Evolutionary conservation across 2,888 invertebrate species (phyloP).

Genomic region (Oscheius sp.): DNA sequence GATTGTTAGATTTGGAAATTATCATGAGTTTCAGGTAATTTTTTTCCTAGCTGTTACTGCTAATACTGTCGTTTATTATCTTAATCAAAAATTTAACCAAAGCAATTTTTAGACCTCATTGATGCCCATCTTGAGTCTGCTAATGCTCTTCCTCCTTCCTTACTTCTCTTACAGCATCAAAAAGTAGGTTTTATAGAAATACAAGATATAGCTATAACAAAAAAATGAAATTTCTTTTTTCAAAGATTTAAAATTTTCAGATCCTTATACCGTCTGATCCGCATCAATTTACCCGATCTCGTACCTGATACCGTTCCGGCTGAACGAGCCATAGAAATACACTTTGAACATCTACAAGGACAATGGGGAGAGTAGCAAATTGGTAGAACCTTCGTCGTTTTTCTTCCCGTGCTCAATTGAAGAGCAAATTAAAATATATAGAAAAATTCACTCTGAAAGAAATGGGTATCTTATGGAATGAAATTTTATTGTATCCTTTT

Average conservation of each 20-base stretch:
- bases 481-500: too few species aligned
- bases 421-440: too few species aligned
- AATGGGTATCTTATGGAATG: too few species aligned
- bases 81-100: background rate
- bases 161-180: conserved; percentile 6
- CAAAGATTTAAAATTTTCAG: background rate
- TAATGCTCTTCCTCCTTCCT: conserved; percentile 24
- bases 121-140: conserved; percentile 17
- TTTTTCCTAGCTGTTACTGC: background rate
- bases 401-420: too few species aligned
- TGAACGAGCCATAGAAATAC: conserved; percentile 22
- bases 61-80: background rate
- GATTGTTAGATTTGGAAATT: conserved; percentile 13
- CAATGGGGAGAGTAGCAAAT: conserved; percentile 28
- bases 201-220: too few species aligned
- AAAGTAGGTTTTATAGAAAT: background rate
- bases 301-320: conserved; percentile 4
- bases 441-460: too few species aligned
- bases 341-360: conserved; percentile 24
- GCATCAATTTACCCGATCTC: background rate
- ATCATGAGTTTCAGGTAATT: conserved; percentile 14
- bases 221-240: background rate
- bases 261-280: conserved; percentile 5
- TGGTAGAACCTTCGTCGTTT: too few species aligned
- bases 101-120: conserved; percentile 15